These are phyloP conservation scores for Euura saliciscinereae DNA, from an alignment of 1,140 invertebrate genomes.

Conservation along the genomic window DNA sequence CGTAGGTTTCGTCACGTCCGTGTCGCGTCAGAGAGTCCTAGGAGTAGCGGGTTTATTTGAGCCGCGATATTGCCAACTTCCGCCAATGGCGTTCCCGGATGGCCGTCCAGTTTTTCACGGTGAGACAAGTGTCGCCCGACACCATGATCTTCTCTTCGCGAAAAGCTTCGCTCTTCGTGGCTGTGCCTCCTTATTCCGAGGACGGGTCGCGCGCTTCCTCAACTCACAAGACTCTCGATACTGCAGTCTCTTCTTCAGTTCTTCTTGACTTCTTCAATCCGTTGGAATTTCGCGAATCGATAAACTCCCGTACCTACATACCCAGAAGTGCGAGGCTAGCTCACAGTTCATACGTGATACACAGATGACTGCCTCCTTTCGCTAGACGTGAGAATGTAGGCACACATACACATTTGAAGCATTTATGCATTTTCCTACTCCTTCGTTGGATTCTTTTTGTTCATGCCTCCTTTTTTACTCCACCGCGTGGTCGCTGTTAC, in stretches of 20 bases:
- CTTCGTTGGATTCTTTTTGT: too few relatives aligned
- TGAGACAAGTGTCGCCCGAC: slow-evolving; percentile 48
- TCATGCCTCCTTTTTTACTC: too few relatives aligned
- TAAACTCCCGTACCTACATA: neutral
- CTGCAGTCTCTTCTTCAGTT: too few relatives aligned
- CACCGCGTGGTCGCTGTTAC: neutral
- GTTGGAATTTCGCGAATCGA: neutral
- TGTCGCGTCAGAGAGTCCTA: neutral
- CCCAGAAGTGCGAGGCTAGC: too few relatives aligned
- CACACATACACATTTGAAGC: too few relatives aligned
- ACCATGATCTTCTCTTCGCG: slow-evolving; percentile 37
- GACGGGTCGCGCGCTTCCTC: neutral
- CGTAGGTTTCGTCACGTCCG: slow-evolving; percentile 20
- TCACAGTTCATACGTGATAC: too few relatives aligned
- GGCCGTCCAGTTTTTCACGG: slow-evolving; percentile 50
- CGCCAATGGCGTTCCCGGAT: slow-evolving; percentile 11
- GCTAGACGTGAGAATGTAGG: too few relatives aligned
- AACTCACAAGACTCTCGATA: too few relatives aligned
- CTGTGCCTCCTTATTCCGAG: neutral
- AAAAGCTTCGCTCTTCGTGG: slow-evolving; percentile 32
- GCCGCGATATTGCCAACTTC: slow-evolving; percentile 6
- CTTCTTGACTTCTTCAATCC: neutral
- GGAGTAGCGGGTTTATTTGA: slow-evolving; percentile 28
- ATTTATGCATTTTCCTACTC: too few relatives aligned
- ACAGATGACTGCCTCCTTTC: too few relatives aligned